Conservation (phyloP, 2,113 vertebrate genomes). For the Zosterops hypoxanthus region DNA sequence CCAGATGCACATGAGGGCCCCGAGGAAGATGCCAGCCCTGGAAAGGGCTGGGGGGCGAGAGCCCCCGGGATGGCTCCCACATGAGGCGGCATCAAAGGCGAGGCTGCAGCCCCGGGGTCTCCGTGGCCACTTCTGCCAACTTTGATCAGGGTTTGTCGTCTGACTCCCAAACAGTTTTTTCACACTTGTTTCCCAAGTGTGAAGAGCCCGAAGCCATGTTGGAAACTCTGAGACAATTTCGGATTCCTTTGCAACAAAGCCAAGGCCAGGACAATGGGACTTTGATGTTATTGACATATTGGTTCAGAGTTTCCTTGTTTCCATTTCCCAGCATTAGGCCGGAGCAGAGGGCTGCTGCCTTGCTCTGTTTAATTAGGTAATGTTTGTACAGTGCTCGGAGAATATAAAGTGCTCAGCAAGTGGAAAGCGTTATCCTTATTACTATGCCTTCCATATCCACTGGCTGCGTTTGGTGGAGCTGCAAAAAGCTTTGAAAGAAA, state of each 20-base stretch:
- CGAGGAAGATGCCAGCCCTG: conserved; percentile 52
- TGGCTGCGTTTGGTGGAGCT: background rate
- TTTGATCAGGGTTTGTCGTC: conserved; percentile 60
- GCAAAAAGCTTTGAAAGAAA: conserved; percentile 28
- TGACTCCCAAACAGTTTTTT: conserved; percentile 37
- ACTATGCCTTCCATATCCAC: conserved; percentile 38
- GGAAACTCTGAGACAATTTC: conserved; percentile 59
- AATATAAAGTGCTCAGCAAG: conserved; percentile 61
- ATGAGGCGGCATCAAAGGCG: conserved; percentile 61
- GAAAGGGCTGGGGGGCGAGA: conserved; percentile 1
- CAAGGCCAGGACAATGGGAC: conserved; percentile 63
- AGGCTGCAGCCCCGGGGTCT: conserved; percentile 17
- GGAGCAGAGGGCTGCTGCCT: conserved; percentile 40
- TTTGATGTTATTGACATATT: conserved; percentile 68
- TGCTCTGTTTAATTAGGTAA: conserved; percentile 63
- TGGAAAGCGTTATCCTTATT: conserved; percentile 55
- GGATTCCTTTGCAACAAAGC: conserved; percentile 65
- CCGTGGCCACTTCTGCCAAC: conserved; percentile 56
- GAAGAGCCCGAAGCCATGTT: conserved; percentile 47
- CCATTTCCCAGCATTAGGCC: conserved; percentile 60
- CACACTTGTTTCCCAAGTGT: conserved; percentile 61
- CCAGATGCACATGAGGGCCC: conserved; percentile 21
- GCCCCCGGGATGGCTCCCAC: conserved; percentile 53
- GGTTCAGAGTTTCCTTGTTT: conserved; percentile 60
- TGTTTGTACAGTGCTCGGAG: conserved; percentile 61